These are phyloP conservation scores for mouse (Mus musculus) DNA, from an alignment of 2,113 vertebrate species.

Conservation along the genomic window DNA sequence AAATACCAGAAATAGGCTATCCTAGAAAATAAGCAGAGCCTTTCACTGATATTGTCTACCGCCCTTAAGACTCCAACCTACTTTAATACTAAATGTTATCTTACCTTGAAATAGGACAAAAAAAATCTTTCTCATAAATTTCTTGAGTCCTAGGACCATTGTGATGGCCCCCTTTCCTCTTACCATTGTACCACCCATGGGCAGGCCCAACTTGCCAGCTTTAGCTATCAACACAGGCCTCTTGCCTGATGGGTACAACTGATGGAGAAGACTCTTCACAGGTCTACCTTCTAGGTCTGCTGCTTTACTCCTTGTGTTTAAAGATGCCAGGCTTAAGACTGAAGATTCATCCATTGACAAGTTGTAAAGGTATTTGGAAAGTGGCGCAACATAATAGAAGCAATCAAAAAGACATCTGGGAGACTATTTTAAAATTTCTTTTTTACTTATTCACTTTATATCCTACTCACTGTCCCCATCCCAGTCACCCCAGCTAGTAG, in stretches of 20 bases:
- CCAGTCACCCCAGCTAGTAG: too few species aligned
- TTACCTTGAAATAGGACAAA: neutral
- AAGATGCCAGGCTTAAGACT: neutral
- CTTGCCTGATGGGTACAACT: neutral
- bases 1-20: neutral
- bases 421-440: neutral
- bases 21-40: neutral
- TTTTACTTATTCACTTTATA: too few species aligned
- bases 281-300: neutral
- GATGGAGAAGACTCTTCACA: neutral
- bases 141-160: neutral
- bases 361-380: constrained; percentile 16
- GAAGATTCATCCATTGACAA: neutral
- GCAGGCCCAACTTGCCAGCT: fast-evolving
- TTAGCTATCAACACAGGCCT: too few species aligned
- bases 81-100: neutral
- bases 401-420: neutral
- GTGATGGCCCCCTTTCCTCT: neutral
- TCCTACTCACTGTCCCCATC: too few species aligned
- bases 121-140: neutral
- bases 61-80: neutral
- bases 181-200: neutral
- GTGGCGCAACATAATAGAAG: neutral
- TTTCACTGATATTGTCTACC: neutral
- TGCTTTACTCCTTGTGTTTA: neutral